Evolutionary conservation across 2,888 invertebrate genomes (phyloP), one percentile per base, ranked within the genome.

Genomic region (Pristionchus exspectatus): DNA sequence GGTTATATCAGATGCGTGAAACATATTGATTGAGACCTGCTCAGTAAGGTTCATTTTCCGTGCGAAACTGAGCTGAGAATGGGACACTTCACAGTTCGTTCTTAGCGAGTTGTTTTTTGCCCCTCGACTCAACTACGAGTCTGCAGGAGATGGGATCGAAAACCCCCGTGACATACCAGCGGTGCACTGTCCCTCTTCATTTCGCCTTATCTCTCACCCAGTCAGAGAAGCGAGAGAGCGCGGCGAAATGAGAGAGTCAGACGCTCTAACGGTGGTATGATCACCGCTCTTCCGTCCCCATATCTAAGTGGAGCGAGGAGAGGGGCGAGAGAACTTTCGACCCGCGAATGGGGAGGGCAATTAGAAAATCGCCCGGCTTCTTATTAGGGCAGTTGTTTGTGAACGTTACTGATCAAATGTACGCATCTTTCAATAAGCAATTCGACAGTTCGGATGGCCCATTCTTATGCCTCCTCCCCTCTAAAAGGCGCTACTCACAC

Each of bases 61-160:
- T 56, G 56, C 16, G 56, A 56, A 56, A 56, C 56, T 21, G 56
- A 56, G 56, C 56, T 18, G 56, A 21, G 4, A 56, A 56, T 50
- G 44, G 10, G 44, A 50, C 2, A 21, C 56, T 4, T 56, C 4
- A 12, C 56, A 4, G 56, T 56, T 9, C 18, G 63, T 10, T 21
- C 63, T n/a, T 63, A n/a, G 63, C 63, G 63, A 63, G 63, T 63
- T 63, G n/a, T 63, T 63, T 63, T 63, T 63, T 63, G 63, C 63
- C 5, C 24, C 44, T 50, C 63, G 24, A 56, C 56, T 3, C 2
- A 21, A 21, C 56, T 56, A 21, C 56, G 18, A 12, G 56, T 63
- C 63, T 63, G 24, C 24, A 24, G 21, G 63, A n/a, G 21, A 59
- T 54, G 10, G 54, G 14, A 18, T 1, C 56, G 56, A 56, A 56